Evolutionary conservation across 2,888 invertebrate genomes (phyloP), one percentile per base, ranked within the genome.

Genomic region (Sesia apiformis): DNA sequence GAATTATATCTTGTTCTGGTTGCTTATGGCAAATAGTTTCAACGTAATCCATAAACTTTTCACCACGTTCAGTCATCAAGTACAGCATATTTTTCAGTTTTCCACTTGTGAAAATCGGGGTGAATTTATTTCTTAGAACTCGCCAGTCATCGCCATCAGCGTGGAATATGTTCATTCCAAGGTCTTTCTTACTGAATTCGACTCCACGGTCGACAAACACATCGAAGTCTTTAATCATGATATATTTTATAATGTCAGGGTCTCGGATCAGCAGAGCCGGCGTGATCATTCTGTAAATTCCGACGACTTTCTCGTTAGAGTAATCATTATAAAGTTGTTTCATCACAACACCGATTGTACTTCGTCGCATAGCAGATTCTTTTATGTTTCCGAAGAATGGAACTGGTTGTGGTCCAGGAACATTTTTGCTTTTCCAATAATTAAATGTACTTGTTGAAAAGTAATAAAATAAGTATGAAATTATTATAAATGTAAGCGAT

Each of bases 291-390:
- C 57, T 55, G 53, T 61, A 72, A 4, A 65, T 54, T 3, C 70
- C 72, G 2, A 72, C 64, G 3, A 65, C 57, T 57, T 67, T 70
- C 56, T 70, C 70, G 4, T 68, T 55, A 4, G 64, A 60, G 53
- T 58, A 70, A 4, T 57, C 55, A 4, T 62, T 55, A 49, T 69
- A 70, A 38, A 65, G 56, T 7, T 66, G 57, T 41, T 62, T 51
- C 5, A 62, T 61, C 8, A 66, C 53, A 8, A 57, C 52, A 4
- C 60, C 58, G 3, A 64, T 39, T 5, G 61, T 57, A 51, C 62
- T 58, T 39, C 52, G 54, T 5, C 63, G 53, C 4, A 67, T 38
- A 6, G 60, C 52, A 3, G 57, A 56, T 7, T 68, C 63, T 42
- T 60, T 63, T 4, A 64, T 53, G 52, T 65, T 70, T 2, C 72